A percentile compares a stretch with the other conserved stretches of the same genome.
Evolutionary conservation across 2,797 vertebrate species (phyloP).

Genomic region (Carcharodon carcharias): DNA sequence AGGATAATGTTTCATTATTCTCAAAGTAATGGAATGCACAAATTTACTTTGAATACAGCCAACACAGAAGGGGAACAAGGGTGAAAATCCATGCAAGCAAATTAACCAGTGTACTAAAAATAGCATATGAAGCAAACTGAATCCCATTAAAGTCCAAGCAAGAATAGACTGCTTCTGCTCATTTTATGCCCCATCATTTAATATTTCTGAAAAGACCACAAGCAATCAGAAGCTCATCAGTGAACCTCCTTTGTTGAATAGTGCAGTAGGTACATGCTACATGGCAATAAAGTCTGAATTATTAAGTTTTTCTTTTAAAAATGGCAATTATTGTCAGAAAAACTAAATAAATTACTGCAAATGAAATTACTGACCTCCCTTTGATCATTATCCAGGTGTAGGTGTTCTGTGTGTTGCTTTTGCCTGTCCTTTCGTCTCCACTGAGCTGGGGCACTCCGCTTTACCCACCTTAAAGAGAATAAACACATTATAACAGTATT

Average conservation of each 20-base stretch:
- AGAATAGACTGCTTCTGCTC: not conserved
- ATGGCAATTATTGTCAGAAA: not conserved
- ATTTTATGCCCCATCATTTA: not conserved
- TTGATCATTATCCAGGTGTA: conserved; percentile 95
- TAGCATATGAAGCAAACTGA: not conserved
- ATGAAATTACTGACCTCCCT: conserved; percentile 71
- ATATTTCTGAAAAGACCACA: not conserved
- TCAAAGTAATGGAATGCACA: not conserved
- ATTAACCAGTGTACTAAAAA: not conserved
- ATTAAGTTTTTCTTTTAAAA: not conserved
- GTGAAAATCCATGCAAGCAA: not conserved
- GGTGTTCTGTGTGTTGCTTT: conserved; percentile 92
- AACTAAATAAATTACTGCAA: not conserved
- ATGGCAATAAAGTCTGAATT: not conserved
- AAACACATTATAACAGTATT: not conserved
- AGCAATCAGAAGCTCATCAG: not conserved
- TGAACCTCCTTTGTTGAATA: not conserved
- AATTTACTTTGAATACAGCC: not conserved
- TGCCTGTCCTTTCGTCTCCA: conserved; percentile 91
- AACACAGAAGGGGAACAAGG: not conserved
- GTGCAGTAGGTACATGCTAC: not conserved
- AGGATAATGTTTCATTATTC: not conserved
- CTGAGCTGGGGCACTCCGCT: conserved; percentile 94
- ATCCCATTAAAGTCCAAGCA: not conserved
- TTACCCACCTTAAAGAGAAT: conserved; percentile 76